Base-by-base conservation (phyloP, 2,113 vertebrate species). In the Hiodon tergisus region DNA sequence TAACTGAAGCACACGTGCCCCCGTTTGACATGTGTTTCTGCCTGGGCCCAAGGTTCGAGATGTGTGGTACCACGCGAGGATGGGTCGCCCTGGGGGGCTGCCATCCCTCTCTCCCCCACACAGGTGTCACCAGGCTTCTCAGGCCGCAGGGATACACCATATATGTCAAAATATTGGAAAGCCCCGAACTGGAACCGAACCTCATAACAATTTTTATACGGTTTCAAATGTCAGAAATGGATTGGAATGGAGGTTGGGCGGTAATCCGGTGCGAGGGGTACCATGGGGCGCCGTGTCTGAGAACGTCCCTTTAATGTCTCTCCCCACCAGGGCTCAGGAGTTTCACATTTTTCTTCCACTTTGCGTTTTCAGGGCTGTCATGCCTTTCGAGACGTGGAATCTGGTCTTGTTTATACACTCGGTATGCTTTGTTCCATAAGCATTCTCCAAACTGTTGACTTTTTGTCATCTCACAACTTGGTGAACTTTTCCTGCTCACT, bases 161-260 rank as follows among this genome's bases (percentile, higher is more conserved):
- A 53, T 69, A 50, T 52, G 31, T 59, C 9, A 71, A 60, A 48
- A 58, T 59, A 4, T 46, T 71, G 70, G 70, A 71, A 71, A 51
- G 47, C 57, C 70, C 70, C 70, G 60, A 46, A 71, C 17, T 59
- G 57, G 13, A 48, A 59, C 46, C 31, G 11, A 69, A 69, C 51
- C 59, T 61, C 10, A 5, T 61, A 67, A 31, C 31, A 31, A 31
- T 31, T 67, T 67, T 67, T 61, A 47, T 9, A 47, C 5, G 31
- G n/a, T 59, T 31, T 71, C 70, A 60, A 48, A 48, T 71, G 57
- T 71, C 70, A 71, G 13, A 52, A 13, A 47, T 47, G 31, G 55
- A 47, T 58, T 58, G 52, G 9, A 14, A 62, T 48, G 14, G 65
- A 67, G 6, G 3, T 0, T 11, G 58, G 14, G 14, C 3, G 4